Evolutionary conservation across 2,797 vertebrate genomes (phyloP), one percentile per base, ranked within the genome.

Genomic region (Myripristis murdjan): DNA sequence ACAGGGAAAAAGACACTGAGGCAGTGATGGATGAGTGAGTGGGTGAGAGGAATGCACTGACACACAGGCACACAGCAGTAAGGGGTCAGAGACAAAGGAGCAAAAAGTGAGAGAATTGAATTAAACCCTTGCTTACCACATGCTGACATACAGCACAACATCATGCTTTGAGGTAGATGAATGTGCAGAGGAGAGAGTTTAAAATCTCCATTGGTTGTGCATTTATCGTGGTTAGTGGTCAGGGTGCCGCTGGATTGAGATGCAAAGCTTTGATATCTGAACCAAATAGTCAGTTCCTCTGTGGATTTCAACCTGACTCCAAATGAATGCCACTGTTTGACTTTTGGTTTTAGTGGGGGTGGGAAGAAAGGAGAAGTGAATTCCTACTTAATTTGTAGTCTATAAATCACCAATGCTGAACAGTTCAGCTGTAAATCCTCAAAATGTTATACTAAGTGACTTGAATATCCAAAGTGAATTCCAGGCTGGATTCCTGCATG

Each of bases 21-120:
- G n/a, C n/a, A n/a, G n/a, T n/a, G n/a, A 65, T 63, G 79, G 75
- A 74, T 26, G 53, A 81, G 83, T 64, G 87, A 82, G 89, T 90
- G 86, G 79, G 86, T 65, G 87, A 83, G 88, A 46, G 35, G 78
- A 93, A 92, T 92, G 87, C 91, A 89, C 76, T 70, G 65, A 86
- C 69, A 66, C 58, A 62, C 62, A 70, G 77, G 64, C 39, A 5
- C 39, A 5, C 3, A 14, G 39, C 71, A 80, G 76, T 79, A 52
- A 76, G 51, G 59, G 75, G 65, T 87, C 82, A 84, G 59, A 73
- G 54, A 69, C 8, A 73, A 70, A 20, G 22, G 60, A 66, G 73
- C 61, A 64, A 62, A 64, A 68, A 65, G 55, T 71, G 68, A 84
- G 57, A 75, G 20, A 67, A 70, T 87, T 51, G 54, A 69, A 70